Conservation (phyloP, 2,797 vertebrate species). For the Sebastiscus albofasciatus region DNA sequence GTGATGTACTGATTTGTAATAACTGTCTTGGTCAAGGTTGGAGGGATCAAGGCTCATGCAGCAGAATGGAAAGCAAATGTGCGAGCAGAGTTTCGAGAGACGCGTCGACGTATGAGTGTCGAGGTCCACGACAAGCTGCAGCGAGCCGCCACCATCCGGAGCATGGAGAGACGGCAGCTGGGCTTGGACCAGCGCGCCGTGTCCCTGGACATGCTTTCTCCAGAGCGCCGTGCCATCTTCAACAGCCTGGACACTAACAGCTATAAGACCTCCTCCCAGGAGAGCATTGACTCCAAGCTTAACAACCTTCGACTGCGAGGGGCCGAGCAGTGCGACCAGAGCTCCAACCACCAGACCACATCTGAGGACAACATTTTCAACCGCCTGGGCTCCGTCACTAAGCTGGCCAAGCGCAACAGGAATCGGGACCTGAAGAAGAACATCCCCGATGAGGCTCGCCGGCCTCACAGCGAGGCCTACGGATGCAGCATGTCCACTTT, state of each 20-base stretch:
- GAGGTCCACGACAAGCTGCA: constrained; percentile 96
- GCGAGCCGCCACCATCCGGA: constrained; percentile 93
- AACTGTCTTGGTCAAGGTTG: constrained; percentile 83
- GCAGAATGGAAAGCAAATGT: constrained; percentile 97
- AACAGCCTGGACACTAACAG: constrained; percentile 88
- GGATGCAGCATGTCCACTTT: constrained; percentile 85
- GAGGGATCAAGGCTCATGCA: constrained; percentile 94
- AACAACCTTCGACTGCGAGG: constrained; percentile 91
- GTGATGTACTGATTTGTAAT: neutral
- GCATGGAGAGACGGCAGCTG: constrained; percentile 93
- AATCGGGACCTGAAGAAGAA: constrained; percentile 92
- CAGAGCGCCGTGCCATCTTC: constrained; percentile 91
- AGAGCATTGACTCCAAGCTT: constrained; percentile 93
- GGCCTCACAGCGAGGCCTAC: constrained; percentile 88
- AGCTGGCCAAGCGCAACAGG: constrained; percentile 87
- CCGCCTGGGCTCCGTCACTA: constrained; percentile 91
- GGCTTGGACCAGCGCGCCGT: constrained; percentile 94
- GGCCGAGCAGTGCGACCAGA: constrained; percentile 81
- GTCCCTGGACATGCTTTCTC: constrained; percentile 94
- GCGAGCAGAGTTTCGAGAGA: constrained; percentile 93
- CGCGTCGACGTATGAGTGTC: constrained; percentile 91
- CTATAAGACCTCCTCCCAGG: constrained; percentile 94
- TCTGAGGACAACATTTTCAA: constrained; percentile 97
- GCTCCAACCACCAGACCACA: constrained; percentile 78
- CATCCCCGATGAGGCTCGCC: constrained; percentile 88